phyloP scores from a whole-genome alignment of 2,797 vertebrate species.

The Psittacula derbiana region DNA sequence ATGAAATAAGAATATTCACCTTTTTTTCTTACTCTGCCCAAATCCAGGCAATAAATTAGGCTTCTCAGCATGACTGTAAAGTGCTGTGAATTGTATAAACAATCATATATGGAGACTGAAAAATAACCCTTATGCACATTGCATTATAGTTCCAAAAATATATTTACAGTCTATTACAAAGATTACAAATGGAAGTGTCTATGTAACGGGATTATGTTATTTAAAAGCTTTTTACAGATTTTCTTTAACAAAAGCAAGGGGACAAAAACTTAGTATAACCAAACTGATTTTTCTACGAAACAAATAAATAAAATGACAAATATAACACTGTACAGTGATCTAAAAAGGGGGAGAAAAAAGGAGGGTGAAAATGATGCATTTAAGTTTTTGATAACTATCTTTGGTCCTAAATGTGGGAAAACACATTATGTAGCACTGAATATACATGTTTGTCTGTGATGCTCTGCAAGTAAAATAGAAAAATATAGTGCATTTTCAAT shows the following conservation, averaged over 20 bases:
- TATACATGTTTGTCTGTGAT: constrained; percentile 91
- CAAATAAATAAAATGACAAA: constrained; percentile 98
- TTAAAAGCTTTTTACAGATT: constrained; percentile 90
- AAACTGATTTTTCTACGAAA: constrained; percentile 87
- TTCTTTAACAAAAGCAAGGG: constrained; percentile 74
- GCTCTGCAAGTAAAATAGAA: constrained; percentile 97
- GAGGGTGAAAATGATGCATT: constrained; percentile 68
- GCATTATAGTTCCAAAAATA: constrained; percentile 99
- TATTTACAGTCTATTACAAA: constrained; percentile 99
- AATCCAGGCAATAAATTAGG: constrained; percentile 72
- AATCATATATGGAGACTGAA: constrained; percentile 82
- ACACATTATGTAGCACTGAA: constrained; percentile 95
- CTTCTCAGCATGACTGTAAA: constrained; percentile 78
- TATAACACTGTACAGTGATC: constrained; percentile 92
- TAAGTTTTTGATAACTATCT: constrained; percentile 91
- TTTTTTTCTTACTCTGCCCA: constrained; percentile 74
- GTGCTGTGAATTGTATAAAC: constrained; percentile 80
- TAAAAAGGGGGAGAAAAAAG: constrained; percentile 76
- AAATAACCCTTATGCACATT: constrained; percentile 89
- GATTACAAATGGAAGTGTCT: constrained; percentile 99
- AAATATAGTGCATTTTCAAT: constrained; percentile 99
- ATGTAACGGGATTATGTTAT: constrained; percentile 89
- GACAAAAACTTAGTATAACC: constrained; percentile 83
- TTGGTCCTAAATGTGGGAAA: constrained; percentile 99
- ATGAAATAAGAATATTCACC: constrained; percentile 74